These are phyloP conservation scores for Ylistrum balloti DNA, from an alignment of 1,140 invertebrate genomes.

Conservation along the genomic window DNA sequence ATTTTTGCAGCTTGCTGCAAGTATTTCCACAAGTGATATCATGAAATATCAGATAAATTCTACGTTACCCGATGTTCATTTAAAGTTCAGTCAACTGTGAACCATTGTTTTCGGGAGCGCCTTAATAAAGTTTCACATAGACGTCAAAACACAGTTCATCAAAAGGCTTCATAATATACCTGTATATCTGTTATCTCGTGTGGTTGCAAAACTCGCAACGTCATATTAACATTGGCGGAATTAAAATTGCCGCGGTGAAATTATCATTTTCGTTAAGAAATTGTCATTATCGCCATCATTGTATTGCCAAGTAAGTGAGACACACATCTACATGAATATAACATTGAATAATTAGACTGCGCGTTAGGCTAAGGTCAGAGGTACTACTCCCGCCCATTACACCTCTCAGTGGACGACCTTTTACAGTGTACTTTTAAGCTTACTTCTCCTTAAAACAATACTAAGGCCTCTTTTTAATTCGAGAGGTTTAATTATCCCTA, in stretches of 20 bases:
- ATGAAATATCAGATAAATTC: no score
- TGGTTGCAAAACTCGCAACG: background rate
- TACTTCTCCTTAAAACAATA: background rate
- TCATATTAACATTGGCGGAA: background rate
- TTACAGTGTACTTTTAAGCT: background rate
- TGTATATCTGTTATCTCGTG: no score
- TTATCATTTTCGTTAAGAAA: background rate
- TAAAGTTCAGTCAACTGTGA: no score
- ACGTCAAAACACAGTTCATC: no score
- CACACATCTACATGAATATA: conserved; percentile 5
- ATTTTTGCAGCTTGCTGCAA: no score
- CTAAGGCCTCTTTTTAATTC: background rate
- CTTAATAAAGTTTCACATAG: no score
- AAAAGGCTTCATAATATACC: no score
- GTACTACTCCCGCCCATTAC: background rate
- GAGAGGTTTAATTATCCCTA: background rate
- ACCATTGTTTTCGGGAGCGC: no score
- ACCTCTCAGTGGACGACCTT: background rate
- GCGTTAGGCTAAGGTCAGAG: background rate
- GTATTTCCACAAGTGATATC: no score
- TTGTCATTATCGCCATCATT: background rate
- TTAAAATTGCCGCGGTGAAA: background rate
- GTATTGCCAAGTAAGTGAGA: background rate
- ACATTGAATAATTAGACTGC: background rate
- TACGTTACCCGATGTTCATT: no score